Conservation (phyloP, 2,113 vertebrate species). For the Centropristis striata region DNA sequence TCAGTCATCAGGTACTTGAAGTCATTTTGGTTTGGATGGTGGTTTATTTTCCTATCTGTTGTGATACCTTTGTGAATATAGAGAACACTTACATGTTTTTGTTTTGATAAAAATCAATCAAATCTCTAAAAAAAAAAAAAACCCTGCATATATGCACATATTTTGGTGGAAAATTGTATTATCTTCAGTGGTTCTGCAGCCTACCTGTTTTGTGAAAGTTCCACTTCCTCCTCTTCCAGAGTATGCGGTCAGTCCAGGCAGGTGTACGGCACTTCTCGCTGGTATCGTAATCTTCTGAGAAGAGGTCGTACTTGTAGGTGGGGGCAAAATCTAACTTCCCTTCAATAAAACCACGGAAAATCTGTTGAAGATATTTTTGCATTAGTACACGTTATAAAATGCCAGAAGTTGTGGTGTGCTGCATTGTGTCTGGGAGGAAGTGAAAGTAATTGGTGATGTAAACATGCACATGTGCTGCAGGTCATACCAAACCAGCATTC, state of each 20-base stretch:
- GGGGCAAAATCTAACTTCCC: conserved; percentile 97
- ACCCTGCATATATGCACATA: no score
- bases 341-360: conserved; percentile 95
- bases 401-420: no score
- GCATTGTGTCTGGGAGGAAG: background rate
- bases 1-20: no score
- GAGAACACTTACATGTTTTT: no score
- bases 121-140: no score
- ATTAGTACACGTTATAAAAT: background rate
- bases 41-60: no score
- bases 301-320: conserved; percentile 98
- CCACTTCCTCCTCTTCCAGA: conserved; percentile 98
- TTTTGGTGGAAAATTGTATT: no score
- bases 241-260: conserved; percentile 97
- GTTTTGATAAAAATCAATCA: no score
- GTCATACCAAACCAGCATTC: conserved; percentile 90
- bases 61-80: no score
- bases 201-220: conserved; percentile 95
- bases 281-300: conserved; percentile 99
- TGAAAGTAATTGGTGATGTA: background rate
- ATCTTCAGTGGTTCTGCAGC: conserved; percentile 16
- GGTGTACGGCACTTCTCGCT: conserved; percentile 99
- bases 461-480: background rate
- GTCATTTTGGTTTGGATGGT: no score
- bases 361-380: conserved; percentile 77